Evolutionary conservation across 2,888 invertebrate genomes (phyloP), one percentile per base, ranked within the genome.

Genomic region (Rhyacophila evoluta): DNA sequence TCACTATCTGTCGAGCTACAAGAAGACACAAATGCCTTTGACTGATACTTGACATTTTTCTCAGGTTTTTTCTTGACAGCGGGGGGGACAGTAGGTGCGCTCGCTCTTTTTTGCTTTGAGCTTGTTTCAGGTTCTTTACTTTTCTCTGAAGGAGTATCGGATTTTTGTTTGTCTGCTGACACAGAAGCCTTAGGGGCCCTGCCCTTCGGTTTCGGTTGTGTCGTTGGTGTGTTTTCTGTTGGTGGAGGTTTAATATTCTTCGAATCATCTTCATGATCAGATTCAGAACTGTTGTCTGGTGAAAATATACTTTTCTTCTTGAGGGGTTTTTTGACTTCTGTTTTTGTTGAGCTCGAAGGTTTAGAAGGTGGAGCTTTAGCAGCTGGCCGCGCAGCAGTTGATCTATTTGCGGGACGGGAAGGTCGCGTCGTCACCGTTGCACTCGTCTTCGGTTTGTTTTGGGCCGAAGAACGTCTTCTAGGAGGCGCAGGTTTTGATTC

Each of bases 231-330:
- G 11, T 67, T 82, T 81, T 86, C 86, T 71, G n/a, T n/a, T n/a
- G 85, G 85, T 10, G 81, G 69, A 15, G 83, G 74, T 88, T 90
- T 11, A 88, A 90, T 85, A 87, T 88, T 83, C 82, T 85, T 83
- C 27, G 75, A 81, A 79, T 87, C 87, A 55, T 89, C 86, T 83
- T 91, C 88, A 0, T 88, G 84, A 83, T 88, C 87, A 72, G 87
- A 87, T 85, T 87, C 87, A 79, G 90, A 87, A 85, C 88, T 88
- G 84, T 95, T 95, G 83, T 94, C 95, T 0, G 95, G 95, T 75
- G 95, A 95, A 84, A 95, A 95, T 84, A 95, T 95, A 84, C 95
- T 94, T 85, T 94, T 95, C 85, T 93, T 94, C 84, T 94, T 94
- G 67, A 86, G 68, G 83, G 36, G 84, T 72, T 83, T 83, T 78